These are phyloP conservation scores for Rhodinocichla rosea DNA, from an alignment of 2,113 vertebrate species.

Conservation along the genomic window DNA sequence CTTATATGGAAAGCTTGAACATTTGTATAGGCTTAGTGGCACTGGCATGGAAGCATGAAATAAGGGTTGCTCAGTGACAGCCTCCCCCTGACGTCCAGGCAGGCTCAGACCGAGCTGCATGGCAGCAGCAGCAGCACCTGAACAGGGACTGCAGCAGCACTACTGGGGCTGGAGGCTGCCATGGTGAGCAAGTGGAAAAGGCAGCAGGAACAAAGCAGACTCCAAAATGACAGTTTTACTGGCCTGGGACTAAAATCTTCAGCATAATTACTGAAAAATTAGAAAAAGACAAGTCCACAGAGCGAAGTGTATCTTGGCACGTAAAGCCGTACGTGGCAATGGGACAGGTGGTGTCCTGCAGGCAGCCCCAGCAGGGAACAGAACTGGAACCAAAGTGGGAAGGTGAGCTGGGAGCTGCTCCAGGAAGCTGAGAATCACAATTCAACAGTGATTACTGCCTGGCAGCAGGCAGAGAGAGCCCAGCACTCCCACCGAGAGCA, in stretches of 20 bases:
- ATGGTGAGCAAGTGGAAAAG: not conserved
- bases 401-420: not conserved
- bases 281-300: not conserved
- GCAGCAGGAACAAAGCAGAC: not conserved
- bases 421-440: not conserved
- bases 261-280: not conserved
- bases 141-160: not conserved
- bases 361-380: not conserved
- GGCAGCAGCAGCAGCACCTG: not conserved
- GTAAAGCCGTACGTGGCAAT: not conserved
- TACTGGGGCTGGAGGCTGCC: not conserved
- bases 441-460: not conserved
- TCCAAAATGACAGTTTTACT: not conserved
- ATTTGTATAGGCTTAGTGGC: fast-evolving
- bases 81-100: not conserved
- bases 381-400: not conserved
- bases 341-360: not conserved
- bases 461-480: not conserved
- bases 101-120: not conserved
- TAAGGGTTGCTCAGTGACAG: not conserved
- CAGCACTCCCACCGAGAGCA: not conserved
- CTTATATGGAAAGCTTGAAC: not conserved
- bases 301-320: not conserved
- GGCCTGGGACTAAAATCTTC: not conserved
- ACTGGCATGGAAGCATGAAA: not conserved